Percentiles rank a stretch among this genome's conserved stretches.
These are phyloP conservation scores for Stichodactyla mertensii DNA, from an alignment of 64 coral and sea anemone genomes.

Conservation along the genomic window DNA sequence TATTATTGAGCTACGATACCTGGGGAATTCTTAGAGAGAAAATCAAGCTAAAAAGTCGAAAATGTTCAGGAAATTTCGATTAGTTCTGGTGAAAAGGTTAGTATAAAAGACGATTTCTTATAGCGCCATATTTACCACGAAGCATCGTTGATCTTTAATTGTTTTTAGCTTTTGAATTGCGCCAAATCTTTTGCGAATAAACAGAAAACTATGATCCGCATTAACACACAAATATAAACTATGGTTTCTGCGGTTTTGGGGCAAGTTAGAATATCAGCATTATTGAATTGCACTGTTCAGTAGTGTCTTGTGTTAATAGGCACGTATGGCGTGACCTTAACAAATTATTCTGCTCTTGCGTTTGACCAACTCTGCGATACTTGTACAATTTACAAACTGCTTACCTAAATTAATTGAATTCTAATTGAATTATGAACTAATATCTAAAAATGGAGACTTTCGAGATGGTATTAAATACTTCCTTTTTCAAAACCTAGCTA, in stretches of 20 bases:
- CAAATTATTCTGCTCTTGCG: background rate
- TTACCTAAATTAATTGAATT: background rate
- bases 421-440: background rate
- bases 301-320: background rate
- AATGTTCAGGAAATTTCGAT: constrained; percentile 10
- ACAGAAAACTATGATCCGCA: background rate
- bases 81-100: background rate
- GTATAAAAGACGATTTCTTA: background rate
- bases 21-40: background rate
- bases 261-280: background rate
- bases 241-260: background rate
- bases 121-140: background rate
- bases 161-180: background rate
- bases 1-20: background rate
- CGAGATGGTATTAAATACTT: background rate
- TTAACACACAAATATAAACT: background rate
- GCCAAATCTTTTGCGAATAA: background rate
- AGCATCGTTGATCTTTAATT: background rate
- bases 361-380: background rate
- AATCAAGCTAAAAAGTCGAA: background rate
- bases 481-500: background rate
- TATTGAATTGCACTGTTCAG: background rate
- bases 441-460: background rate
- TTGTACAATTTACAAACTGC: background rate
- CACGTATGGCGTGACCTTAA: constrained; percentile 5